These are phyloP conservation scores for Maccullochella peelii DNA, from an alignment of 2,113 vertebrate species.

Conservation along the genomic window DNA sequence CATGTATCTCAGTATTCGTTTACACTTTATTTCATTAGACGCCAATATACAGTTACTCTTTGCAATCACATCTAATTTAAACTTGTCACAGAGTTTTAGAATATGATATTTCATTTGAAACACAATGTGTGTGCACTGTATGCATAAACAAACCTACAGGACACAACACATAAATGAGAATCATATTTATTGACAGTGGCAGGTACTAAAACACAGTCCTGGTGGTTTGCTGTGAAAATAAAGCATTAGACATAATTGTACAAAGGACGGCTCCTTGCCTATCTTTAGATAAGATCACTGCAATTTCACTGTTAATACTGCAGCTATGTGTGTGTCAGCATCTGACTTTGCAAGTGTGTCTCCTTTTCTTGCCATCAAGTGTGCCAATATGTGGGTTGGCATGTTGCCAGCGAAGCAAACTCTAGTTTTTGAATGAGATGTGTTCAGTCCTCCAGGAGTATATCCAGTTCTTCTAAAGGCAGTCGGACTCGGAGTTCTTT, in stretches of 20 bases:
- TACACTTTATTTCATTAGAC: not conserved
- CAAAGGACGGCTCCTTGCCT: not conserved
- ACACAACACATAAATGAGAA: conserved; percentile 9
- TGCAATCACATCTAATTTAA: not conserved
- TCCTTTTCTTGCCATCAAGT: conserved; percentile 12
- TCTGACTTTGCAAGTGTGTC: not conserved
- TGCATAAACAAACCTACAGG: not conserved
- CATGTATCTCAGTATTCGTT: not conserved
- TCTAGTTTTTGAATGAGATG: conserved; percentile 9
- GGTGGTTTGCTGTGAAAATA: conserved; percentile 4
- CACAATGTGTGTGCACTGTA: not conserved
- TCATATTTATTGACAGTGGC: conserved; percentile 54
- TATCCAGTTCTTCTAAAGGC: conserved; percentile 92
- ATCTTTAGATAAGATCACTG: not conserved
- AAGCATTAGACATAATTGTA: conserved; percentile 16
- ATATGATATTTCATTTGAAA: not conserved
- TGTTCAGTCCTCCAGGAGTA: conserved; percentile 90
- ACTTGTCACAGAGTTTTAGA: not conserved
- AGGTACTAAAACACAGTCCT: conserved; percentile 2
- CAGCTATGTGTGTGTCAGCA: not conserved
- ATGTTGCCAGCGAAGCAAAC: conserved; percentile 5
- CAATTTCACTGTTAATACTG: conserved; percentile 5
- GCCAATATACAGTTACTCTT: not conserved
- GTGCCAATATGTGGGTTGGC: not conserved
- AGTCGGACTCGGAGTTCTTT: conserved; percentile 92